These are phyloP conservation scores for Brachionus rotundiformis DNA, from an alignment of 1,140 invertebrate species.

Conservation along the genomic window DNA sequence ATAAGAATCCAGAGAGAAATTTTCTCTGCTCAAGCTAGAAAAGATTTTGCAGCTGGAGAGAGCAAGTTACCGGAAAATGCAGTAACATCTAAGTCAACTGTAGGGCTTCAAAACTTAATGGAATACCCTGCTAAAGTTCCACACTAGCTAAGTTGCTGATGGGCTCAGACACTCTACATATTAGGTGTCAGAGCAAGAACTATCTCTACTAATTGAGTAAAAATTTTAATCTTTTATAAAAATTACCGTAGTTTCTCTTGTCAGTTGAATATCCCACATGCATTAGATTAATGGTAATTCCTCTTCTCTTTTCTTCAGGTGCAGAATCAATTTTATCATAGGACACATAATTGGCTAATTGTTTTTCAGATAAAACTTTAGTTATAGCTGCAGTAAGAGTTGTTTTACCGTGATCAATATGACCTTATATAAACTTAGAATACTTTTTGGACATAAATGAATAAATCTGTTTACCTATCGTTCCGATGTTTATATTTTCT, in stretches of 20 bases:
- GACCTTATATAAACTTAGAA: constrained; percentile 68
- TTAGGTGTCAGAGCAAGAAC: too few species aligned
- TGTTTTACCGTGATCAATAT: constrained; percentile 98
- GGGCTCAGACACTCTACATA: too few species aligned
- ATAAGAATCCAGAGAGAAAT: too few species aligned
- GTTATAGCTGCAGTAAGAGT: constrained; percentile 97
- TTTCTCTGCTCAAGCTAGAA: too few species aligned
- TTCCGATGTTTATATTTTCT: constrained; percentile 50
- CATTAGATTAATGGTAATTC: constrained; percentile 96
- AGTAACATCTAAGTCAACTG: too few species aligned
- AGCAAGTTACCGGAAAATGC: too few species aligned
- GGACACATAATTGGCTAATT: constrained; percentile 71
- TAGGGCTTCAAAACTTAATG: too few species aligned
- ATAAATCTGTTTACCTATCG: constrained; percentile 27
- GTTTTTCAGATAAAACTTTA: constrained; percentile 58
- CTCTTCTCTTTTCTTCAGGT: constrained; percentile 87
- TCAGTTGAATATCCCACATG: constrained; percentile 85
- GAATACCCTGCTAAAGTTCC: too few species aligned
- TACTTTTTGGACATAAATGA: not conserved
- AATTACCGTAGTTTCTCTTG: constrained; percentile 68
- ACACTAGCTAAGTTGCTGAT: too few species aligned
- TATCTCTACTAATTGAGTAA: not conserved
- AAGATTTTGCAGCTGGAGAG: too few species aligned
- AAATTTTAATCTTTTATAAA: not conserved
- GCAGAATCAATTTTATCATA: constrained; percentile 93